Evolutionary conservation across 2,888 invertebrate genomes (phyloP).

Genomic region (Caenorhabditis sp.): DNA sequence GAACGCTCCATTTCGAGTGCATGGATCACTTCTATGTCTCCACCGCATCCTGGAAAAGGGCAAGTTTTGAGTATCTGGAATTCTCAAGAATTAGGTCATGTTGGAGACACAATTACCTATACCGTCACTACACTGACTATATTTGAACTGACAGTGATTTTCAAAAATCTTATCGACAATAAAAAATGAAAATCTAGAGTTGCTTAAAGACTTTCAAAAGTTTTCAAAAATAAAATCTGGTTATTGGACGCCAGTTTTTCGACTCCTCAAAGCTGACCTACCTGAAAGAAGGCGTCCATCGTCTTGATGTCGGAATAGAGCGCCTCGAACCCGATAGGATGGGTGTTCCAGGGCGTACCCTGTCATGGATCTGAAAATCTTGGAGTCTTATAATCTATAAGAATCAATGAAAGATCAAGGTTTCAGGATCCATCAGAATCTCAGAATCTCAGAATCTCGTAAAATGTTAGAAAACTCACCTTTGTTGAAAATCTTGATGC

Average conservation of each 20-base stretch:
- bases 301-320: conserved; percentile 67
- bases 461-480: conserved; percentile 26
- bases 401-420: neutral
- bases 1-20: conserved; percentile 67
- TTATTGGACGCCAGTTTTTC: too few species aligned
- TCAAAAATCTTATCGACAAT: too few species aligned
- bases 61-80: neutral
- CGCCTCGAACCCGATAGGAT: conserved; percentile 63
- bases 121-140: too few species aligned
- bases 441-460: neutral
- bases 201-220: too few species aligned
- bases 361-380: conserved; percentile 56
- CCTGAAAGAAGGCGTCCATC: conserved; percentile 70
- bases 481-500: conserved; percentile 65
- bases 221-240: too few species aligned
- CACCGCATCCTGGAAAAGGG: conserved; percentile 68
- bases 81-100: too few species aligned
- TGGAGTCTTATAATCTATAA: too few species aligned
- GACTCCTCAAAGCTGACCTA: conserved; percentile 1
- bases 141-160: too few species aligned
- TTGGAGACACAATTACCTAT: too few species aligned
- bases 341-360: conserved; percentile 69
- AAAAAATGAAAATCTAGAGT: too few species aligned
- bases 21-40: conserved; percentile 71
- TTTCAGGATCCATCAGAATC: neutral